Evolutionary conservation across 2,888 invertebrate genomes (phyloP).

Genomic region (Anoplius nigerrimus): DNA sequence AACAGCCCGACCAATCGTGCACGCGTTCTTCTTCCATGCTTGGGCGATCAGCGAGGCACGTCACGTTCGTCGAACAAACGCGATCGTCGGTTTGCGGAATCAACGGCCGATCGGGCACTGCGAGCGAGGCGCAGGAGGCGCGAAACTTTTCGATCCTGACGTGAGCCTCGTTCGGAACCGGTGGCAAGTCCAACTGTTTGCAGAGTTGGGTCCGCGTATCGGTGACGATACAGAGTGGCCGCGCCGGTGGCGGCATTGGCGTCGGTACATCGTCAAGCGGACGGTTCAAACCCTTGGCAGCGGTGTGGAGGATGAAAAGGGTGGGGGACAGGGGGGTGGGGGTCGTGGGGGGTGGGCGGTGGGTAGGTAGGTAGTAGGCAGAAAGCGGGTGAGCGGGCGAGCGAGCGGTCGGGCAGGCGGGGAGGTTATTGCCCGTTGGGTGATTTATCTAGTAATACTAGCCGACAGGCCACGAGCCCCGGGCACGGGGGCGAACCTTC

Average conservation of each 20-base stretch:
- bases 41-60: too few relatives aligned
- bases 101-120: too few relatives aligned
- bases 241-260: background rate
- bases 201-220: too few relatives aligned
- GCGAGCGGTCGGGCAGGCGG: slow-evolving; percentile 21
- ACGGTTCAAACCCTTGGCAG: background rate
- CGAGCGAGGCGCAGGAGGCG: too few relatives aligned
- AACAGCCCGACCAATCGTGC: too few relatives aligned
- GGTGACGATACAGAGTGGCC: background rate
- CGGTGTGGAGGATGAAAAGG: slow-evolving; percentile 1
- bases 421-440: slow-evolving; percentile 75
- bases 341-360: background rate
- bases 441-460: slow-evolving; percentile 76
- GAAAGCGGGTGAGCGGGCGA: slow-evolving; percentile 35
- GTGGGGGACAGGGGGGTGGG: background rate
- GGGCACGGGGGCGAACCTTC: slow-evolving; percentile 55
- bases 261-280: slow-evolving; percentile 3
- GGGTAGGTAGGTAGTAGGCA: background rate
- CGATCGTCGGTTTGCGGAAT: too few relatives aligned
- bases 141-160: too few relatives aligned
- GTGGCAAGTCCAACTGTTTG: too few relatives aligned
- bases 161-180: too few relatives aligned
- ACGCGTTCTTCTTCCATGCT: too few relatives aligned
- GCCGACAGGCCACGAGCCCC: slow-evolving; percentile 71
- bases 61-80: too few relatives aligned